Conservation (phyloP, 2,888 invertebrate species). For the Apotomis capreana region DNA sequence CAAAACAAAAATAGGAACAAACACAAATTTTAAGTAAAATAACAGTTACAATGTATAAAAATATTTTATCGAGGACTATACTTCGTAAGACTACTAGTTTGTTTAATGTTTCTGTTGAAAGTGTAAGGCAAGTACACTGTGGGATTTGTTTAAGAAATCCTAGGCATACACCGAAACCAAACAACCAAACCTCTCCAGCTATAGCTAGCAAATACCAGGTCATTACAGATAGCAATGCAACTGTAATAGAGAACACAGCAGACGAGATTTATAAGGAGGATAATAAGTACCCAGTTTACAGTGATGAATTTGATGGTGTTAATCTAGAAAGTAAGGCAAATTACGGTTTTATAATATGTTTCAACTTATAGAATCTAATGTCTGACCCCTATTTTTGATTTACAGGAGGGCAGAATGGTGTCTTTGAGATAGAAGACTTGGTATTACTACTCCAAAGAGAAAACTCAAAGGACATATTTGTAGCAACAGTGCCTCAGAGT, state of each 20-base stretch:
- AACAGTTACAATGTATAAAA: slow-evolving; percentile 25
- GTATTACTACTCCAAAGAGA: slow-evolving; percentile 89
- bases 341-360: background rate
- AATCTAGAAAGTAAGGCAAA: slow-evolving; percentile 81
- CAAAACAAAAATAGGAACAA: background rate
- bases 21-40: background rate
- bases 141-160: slow-evolving; percentile 68
- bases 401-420: slow-evolving; percentile 91
- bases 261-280: slow-evolving; percentile 82
- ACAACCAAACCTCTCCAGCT: slow-evolving; percentile 69
- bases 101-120: slow-evolving; percentile 47
- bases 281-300: slow-evolving; percentile 62
- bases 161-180: slow-evolving; percentile 67
- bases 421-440: slow-evolving; percentile 94
- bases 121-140: slow-evolving; percentile 65
- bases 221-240: slow-evolving; percentile 87
- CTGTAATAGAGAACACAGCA: slow-evolving; percentile 88
- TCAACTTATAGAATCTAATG: background rate
- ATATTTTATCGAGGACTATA: slow-evolving; percentile 19
- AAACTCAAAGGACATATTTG: slow-evolving; percentile 91
- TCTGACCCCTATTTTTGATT: slow-evolving; percentile 44
- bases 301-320: slow-evolving; percentile 85
- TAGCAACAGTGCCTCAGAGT: slow-evolving; percentile 88
- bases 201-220: slow-evolving; percentile 86
- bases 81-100: slow-evolving; percentile 19